Evolutionary conservation across 2,888 invertebrate species (phyloP), one percentile per base, ranked within the genome.

Genomic region (Hypolimnas misippus): DNA sequence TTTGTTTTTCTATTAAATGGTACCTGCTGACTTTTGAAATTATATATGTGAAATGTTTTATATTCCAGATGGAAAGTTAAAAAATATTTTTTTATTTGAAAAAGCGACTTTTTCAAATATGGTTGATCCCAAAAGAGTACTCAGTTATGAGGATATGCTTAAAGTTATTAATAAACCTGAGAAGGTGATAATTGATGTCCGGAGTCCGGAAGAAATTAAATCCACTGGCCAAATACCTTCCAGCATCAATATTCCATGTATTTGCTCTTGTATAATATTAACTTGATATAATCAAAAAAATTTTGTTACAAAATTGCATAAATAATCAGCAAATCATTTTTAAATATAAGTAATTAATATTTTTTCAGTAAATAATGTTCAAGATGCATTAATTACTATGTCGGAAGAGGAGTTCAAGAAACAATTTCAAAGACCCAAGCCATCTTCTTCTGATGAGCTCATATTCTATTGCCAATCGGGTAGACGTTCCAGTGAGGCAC

Each of bases 171-270:
- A 87, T 49, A 79, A 87, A 59, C 86, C 89, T 3, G 78, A 85
- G 53, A 92, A 93, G 70, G 82, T 95, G 2, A 92, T 96, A 5
- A 94, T 97, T 72, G 96, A 96, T 89, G 96, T 96, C 0, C 94
- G 96, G 44, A 95, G 96, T 76, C 95, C 95, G 17, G 84, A 93
- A 5, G 96, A 96, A 87, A 87, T 96, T 1, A 76, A 89, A 66
- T 93, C 93, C 68, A 95, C 94, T 25, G 96, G 96, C 3, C 88
- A 92, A 77, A 93, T 96, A 68, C 96, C 96, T 35, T 94, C 94
- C 17, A 96, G 96, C 77, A 94, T 96, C 60, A 96, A 96, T 78
- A 96, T 96, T 80, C 96, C 96, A 76, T 90, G 96, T 95, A 93
- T 93, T 33, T 6, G n/a, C n/a, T n/a, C n/a, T n/a, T n/a, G n/a